Evolutionary conservation across 2,113 vertebrate genomes (phyloP), one percentile per base, ranked within the genome.

Genomic region (Syrrhaptes paradoxus): DNA sequence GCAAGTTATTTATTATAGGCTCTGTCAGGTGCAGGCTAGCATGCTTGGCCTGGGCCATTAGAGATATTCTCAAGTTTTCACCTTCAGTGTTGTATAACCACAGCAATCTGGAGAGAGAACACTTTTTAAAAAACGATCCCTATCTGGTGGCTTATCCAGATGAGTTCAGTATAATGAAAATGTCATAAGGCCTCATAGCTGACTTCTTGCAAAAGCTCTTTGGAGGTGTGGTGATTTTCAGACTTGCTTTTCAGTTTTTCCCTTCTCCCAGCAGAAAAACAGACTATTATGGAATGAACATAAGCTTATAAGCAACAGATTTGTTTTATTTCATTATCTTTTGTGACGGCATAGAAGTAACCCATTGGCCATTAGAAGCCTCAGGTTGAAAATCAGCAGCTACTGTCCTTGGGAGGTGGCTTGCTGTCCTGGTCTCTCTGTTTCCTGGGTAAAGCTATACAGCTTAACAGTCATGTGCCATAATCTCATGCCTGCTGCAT

Each of bases 401-500:
- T 81, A 8, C 16, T 15, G 6, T 72, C 34, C 32, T 49, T 76
- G 51, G 41, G 52, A 83, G 22, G 29, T 38, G n/a, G 41, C 78
- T 32, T 92, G 48, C 61, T 74, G 41, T 25, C 65, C 57, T 63
- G 25, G 25, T 75, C 17, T 10, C 17, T 10, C 57, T 14, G 5
- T 72, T 93, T 90, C 62, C 70, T 48, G 77, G 31, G 58, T 61
- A 90, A 73, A 89, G 58, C 95, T 90, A 12, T 84, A 48, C 31
- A 59, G 59, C 1, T 90, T 82, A 93, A 66, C 83, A 96, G 88
- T 78, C 92, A 90, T 92, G 73, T 97, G 95, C 93, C 61, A 93
- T 93, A 95, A 88, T 94, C 92, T 92, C 94, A 95, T 96, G 90
- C 80, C 71, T 94, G 90, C 95, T 92, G 95, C 94, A 96, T 96